These are phyloP conservation scores for Benthosema pterotum DNA, from an alignment of 2,797 vertebrate species.

Conservation along the genomic window DNA sequence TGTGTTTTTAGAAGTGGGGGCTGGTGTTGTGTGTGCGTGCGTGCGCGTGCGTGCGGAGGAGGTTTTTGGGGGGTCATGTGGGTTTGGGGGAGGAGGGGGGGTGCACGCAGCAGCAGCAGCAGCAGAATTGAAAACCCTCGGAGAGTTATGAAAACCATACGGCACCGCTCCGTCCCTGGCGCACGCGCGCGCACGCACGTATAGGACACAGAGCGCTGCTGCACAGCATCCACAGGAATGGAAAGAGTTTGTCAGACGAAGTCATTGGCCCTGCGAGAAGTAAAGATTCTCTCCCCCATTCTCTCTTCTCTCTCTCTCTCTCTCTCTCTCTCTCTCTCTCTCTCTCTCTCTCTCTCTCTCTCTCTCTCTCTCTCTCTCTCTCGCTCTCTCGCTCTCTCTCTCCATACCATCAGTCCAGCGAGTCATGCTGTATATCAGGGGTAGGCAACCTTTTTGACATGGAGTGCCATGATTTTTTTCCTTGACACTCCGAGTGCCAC, in stretches of 20 bases:
- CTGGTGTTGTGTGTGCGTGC: constrained; percentile 57
- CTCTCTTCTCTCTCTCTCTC: background rate
- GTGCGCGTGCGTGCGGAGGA: constrained; percentile 12
- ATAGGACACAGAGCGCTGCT: constrained; percentile 18
- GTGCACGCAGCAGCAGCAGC: too few relatives aligned
- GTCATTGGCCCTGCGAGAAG: constrained; percentile 32
- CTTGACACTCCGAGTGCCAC: too few relatives aligned
- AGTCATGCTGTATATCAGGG: constrained; percentile 51
- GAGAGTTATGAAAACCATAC: constrained; percentile 78
- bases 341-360: background rate
- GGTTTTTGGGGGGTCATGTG: background rate
- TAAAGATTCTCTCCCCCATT: constrained; percentile 21
- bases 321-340: background rate
- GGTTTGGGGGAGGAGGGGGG: background rate
- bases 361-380: background rate
- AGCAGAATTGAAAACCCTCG: constrained; percentile 45
- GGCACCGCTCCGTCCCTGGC: constrained; percentile 63
- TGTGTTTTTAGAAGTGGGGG: constrained; percentile 75
- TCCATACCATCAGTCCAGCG: constrained; percentile 39
- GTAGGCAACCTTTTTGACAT: too few relatives aligned
- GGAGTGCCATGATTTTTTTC: too few relatives aligned
- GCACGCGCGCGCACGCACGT: too few relatives aligned
- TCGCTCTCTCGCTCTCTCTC: constrained; percentile 9
- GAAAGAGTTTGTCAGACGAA: constrained; percentile 68
- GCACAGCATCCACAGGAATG: constrained; percentile 64